phyloP scores from a whole-genome alignment of 2,797 vertebrate species.

The Botia kubotai region DNA sequence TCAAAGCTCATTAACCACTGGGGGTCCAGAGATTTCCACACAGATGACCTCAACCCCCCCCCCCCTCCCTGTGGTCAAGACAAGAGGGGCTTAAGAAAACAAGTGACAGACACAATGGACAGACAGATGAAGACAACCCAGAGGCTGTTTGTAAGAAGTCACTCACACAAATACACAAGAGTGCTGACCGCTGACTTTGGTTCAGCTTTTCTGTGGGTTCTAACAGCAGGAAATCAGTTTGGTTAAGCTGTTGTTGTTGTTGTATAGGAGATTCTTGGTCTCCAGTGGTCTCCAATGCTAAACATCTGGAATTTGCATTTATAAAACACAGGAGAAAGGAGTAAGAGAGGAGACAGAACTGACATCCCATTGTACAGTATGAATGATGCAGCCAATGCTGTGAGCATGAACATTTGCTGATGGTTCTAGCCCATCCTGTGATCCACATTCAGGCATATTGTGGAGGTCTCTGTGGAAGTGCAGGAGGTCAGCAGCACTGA shows the following conservation, averaged over 20 bases:
- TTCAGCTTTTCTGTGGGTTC: conserved; percentile 59
- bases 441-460: conserved; percentile 51
- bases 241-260: conserved; percentile 63
- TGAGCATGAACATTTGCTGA: conserved; percentile 48
- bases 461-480: conserved; percentile 58
- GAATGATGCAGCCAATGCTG: conserved; percentile 2
- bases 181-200: conserved; percentile 68
- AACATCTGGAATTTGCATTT: conserved; percentile 79
- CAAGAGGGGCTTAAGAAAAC: conserved; percentile 76
- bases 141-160: conserved; percentile 76
- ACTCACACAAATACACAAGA: conserved; percentile 70
- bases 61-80: conserved; percentile 64
- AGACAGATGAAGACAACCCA: conserved; percentile 75
- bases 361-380: conserved; percentile 12
- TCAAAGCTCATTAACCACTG: conserved; percentile 82
- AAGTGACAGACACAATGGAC: conserved; percentile 75
- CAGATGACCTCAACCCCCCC: conserved; percentile 69
- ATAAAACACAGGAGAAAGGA: conserved; percentile 54
- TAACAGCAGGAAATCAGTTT: conserved; percentile 76
- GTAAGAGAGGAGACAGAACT: conserved; percentile 37
- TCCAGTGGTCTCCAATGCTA: conserved; percentile 64
- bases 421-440: conserved; percentile 4
- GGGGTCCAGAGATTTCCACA: conserved; percentile 72
- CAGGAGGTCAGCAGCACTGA: conserved; percentile 65
- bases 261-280: conserved; percentile 60